phyloP scores from a whole-genome alignment of 2,113 vertebrate genomes.

The Amphiprion ocellaris region DNA sequence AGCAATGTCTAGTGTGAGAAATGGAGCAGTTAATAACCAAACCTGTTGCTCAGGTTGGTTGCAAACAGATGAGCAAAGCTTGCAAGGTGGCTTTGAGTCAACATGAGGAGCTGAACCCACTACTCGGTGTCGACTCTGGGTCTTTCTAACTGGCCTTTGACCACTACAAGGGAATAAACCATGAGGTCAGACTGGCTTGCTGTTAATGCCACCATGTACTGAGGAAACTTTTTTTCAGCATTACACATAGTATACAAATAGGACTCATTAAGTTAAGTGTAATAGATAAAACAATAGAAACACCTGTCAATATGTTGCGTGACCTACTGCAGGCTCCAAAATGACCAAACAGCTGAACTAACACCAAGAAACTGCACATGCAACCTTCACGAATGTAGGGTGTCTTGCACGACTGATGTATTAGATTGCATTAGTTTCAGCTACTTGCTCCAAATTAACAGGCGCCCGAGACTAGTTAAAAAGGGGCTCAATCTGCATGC shows the following conservation, averaged over 20 bases:
- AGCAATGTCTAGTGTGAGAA: background rate
- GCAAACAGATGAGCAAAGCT: background rate
- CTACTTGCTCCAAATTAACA: background rate
- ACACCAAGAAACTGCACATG: too few species aligned
- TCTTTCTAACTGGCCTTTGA: background rate
- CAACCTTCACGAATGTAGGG: background rate
- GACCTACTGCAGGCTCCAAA: too few species aligned
- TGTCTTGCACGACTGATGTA: background rate
- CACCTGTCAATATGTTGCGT: too few species aligned
- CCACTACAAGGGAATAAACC: background rate
- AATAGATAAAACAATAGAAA: too few species aligned
- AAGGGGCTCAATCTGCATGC: background rate
- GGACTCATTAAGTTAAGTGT: too few species aligned
- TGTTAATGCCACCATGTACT: too few species aligned
- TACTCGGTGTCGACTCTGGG: background rate
- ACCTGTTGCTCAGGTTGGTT: background rate
- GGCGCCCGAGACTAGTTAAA: background rate
- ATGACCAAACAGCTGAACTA: too few species aligned
- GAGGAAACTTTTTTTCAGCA: background rate
- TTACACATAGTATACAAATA: background rate
- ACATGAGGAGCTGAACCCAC: background rate
- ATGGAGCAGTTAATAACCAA: background rate
- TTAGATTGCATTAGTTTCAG: background rate
- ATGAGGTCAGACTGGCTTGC: background rate
- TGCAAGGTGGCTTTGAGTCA: background rate